phyloP scores from a whole-genome alignment of 2,797 vertebrate genomes.

The Labeo calbasu region DNA sequence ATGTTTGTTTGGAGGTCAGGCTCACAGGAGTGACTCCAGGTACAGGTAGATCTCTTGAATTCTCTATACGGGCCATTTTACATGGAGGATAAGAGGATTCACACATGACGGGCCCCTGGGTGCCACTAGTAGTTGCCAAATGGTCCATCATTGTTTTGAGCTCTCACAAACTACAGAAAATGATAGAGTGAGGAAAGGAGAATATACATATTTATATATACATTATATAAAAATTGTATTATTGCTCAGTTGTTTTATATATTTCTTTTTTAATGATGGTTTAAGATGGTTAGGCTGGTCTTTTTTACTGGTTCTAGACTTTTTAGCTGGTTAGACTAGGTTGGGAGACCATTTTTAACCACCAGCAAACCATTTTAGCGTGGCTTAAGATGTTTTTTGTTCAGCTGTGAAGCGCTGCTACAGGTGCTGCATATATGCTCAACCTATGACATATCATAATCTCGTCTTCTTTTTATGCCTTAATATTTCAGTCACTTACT shows the following conservation, averaged over 20 bases:
- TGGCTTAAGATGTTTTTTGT: conserved; percentile 8
- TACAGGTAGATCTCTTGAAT: conserved; percentile 25
- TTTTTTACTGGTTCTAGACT: background rate
- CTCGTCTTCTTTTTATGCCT: background rate
- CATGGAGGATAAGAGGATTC: conserved; percentile 27
- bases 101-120: conserved; percentile 26
- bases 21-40: conserved; percentile 18
- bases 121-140: conserved; percentile 34
- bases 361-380: background rate
- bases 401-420: background rate
- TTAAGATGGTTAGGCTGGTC: background rate
- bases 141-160: conserved; percentile 25
- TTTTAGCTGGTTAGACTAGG: background rate
- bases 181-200: background rate
- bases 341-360: background rate
- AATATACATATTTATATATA: no score
- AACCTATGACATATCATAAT: background rate
- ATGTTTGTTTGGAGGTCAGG: conserved; percentile 27
- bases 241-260: background rate
- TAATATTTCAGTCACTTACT: conserved; percentile 8
- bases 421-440: conserved; percentile 20
- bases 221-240: background rate
- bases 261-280: background rate
- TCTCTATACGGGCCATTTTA: conserved; percentile 35
- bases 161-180: conserved; percentile 11